Evolutionary conservation across 2,113 vertebrate species (phyloP).

Genomic region (Odobenus rosmarus): DNA sequence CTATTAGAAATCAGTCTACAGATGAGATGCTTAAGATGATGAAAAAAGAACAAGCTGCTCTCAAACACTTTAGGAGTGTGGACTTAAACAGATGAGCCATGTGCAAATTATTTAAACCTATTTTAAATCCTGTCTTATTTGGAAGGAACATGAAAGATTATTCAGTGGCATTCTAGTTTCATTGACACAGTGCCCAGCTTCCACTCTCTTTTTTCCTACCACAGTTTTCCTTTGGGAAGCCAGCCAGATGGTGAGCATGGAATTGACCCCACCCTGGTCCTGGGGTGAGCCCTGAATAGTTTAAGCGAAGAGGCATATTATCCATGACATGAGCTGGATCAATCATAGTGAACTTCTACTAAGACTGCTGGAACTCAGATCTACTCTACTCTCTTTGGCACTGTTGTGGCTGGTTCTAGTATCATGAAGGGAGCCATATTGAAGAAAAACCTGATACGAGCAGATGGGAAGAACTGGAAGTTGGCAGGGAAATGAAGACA

Average conservation of each 20-base stretch:
- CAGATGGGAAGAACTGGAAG: neutral
- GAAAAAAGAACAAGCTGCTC: constrained; percentile 53
- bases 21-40: constrained; percentile 55
- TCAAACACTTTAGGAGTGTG: constrained; percentile 35
- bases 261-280: neutral
- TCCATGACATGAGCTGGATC: neutral
- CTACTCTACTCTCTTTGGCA: neutral
- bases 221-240: neutral
- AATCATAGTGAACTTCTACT: neutral
- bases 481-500: neutral
- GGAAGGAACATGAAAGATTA: neutral
- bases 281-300: neutral
- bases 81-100: constrained; percentile 28
- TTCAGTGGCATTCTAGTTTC: neutral
- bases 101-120: constrained; percentile 40
- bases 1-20: constrained; percentile 41
- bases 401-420: neutral
- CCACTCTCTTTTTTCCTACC: neutral
- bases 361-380: neutral
- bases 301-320: neutral
- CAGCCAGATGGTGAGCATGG: neutral
- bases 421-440: neutral
- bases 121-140: constrained; percentile 13
- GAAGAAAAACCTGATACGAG: neutral
- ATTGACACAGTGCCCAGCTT: neutral